Conservation (phyloP, 1,140 invertebrate genomes). For the Plutomurus gul region DNA sequence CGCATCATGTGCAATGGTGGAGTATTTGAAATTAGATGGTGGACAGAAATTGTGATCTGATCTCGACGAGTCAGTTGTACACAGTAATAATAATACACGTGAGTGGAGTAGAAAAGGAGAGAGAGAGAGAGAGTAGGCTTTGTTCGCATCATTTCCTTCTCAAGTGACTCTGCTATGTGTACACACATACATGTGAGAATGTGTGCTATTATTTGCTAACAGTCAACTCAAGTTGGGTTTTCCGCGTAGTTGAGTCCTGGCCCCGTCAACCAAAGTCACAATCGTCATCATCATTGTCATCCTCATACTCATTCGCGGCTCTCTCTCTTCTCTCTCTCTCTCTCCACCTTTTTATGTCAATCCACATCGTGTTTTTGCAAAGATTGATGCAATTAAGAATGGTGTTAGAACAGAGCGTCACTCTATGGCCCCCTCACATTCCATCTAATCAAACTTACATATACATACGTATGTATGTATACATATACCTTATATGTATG, state of each 20-base stretch:
- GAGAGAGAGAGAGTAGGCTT: not conserved
- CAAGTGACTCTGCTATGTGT: slow-evolving; percentile 18
- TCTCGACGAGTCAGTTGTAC: not conserved
- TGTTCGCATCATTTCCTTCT: not conserved
- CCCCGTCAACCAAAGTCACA: slow-evolving; percentile 14
- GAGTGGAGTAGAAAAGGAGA: not conserved
- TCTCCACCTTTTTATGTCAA: slow-evolving; percentile 45
- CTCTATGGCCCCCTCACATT: slow-evolving; percentile 1
- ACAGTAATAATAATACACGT: no score
- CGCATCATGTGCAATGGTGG: not conserved
- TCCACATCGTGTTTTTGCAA: slow-evolving; percentile 51
- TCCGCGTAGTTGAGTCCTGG: not conserved
- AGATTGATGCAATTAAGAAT: slow-evolving; percentile 52
- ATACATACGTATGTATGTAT: no score
- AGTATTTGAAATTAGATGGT: not conserved
- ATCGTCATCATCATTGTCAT: slow-evolving; percentile 30
- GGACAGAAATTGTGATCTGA: not conserved
- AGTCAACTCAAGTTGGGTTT: slow-evolving; percentile 31
- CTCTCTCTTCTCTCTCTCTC: not conserved
- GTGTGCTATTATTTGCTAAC: slow-evolving; percentile 37
- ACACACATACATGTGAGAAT: slow-evolving; percentile 19
- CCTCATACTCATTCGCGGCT: slow-evolving; percentile 21
- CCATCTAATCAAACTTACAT: not conserved
- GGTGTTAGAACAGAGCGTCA: not conserved
- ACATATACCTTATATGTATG: no score